phyloP scores from a whole-genome alignment of 2,888 invertebrate genomes.

The Oscheius sp. region DNA sequence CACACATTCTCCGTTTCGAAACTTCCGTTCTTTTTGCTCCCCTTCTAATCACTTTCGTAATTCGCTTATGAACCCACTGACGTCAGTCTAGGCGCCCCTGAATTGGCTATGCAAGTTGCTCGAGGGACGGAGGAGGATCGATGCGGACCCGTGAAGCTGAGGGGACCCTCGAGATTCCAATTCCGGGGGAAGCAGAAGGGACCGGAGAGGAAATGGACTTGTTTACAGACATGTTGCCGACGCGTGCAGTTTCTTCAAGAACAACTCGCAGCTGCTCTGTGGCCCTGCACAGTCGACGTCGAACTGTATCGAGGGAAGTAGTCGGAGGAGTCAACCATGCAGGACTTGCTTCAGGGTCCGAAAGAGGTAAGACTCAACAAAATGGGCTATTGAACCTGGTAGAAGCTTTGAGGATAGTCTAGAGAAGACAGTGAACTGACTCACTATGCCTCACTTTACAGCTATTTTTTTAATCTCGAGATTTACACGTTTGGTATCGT shows the following conservation, averaged over 20 bases:
- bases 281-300: slow-evolving; percentile 30
- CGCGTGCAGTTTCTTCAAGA: slow-evolving; percentile 73
- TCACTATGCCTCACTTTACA: too few species aligned
- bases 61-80: too few species aligned
- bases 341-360: slow-evolving; percentile 65
- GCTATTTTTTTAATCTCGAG: too few species aligned
- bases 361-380: slow-evolving; percentile 34
- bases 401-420: too few species aligned
- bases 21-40: too few species aligned
- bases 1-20: slow-evolving; percentile 1
- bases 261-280: slow-evolving; percentile 66
- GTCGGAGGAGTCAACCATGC: slow-evolving; percentile 52
- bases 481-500: not conserved
- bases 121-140: slow-evolving; percentile 1
- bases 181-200: not conserved
- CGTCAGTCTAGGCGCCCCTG: too few species aligned
- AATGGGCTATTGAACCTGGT: too few species aligned
- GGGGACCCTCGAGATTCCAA: not conserved
- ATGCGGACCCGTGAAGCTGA: not conserved
- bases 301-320: slow-evolving; percentile 58
- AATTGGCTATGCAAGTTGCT: not conserved
- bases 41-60: too few species aligned
- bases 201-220: not conserved
- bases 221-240: slow-evolving; percentile 75
- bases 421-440: too few species aligned